Evolutionary conservation across 1,140 invertebrate genomes (phyloP).

Genomic region (Sogatella furcifera): DNA sequence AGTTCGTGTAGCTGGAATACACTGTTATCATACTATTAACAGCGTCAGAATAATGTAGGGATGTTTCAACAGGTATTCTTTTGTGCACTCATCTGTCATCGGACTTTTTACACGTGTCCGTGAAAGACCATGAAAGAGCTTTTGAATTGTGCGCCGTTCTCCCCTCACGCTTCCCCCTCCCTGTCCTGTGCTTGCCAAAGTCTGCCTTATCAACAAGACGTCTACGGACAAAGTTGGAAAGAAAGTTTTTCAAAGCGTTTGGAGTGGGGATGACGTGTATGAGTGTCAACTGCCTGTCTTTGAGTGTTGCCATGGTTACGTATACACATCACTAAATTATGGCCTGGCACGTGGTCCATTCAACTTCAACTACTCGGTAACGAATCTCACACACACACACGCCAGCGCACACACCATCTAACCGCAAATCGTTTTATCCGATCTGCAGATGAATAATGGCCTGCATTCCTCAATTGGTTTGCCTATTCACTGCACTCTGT

Average conservation of each 20-base stretch:
- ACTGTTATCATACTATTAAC: no score
- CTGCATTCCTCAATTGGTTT: no score
- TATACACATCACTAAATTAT: not conserved
- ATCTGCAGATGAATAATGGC: no score
- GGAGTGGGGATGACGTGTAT: not conserved
- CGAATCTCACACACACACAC: no score
- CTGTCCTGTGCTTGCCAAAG: slow-evolving; percentile 12
- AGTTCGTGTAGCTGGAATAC: no score
- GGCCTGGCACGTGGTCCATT: not conserved
- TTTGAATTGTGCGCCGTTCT: slow-evolving; percentile 21
- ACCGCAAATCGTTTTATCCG: no score
- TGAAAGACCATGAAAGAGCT: not conserved
- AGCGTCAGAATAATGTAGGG: no score
- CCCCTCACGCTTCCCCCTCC: slow-evolving; percentile 32
- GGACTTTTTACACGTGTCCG: not conserved
- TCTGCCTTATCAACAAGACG: slow-evolving; percentile 16
- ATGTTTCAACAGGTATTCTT: no score
- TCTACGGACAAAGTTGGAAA: not conserved
- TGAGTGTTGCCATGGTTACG: not conserved
- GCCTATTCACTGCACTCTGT: no score
- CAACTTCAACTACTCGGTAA: no score
- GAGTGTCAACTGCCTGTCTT: not conserved
- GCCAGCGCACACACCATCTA: no score
- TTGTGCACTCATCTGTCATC: no score
- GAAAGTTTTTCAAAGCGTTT: slow-evolving; percentile 10